Evolutionary conservation across 1,140 invertebrate species (phyloP), one percentile per base, ranked within the genome.

Genomic region (Dinoponera quadriceps): DNA sequence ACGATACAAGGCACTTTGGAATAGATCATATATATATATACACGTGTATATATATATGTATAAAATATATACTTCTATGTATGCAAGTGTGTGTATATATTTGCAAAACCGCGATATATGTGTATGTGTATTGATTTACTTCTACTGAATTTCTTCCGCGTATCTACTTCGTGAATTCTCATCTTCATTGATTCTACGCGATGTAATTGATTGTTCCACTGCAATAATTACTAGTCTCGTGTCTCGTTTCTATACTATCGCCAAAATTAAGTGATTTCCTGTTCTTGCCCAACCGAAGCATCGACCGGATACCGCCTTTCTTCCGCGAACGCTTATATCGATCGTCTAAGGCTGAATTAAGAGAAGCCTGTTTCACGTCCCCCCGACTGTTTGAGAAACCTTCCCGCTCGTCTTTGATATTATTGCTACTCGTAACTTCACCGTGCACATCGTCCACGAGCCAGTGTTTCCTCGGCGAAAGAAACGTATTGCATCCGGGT

Each of bases 291-390:
- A 94, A 85, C 48, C 97, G 96, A 83, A 98, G 97, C 96, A 98
- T 97, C 5, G 96, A 97, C 0, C 97, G 96, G 22, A 98, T 96
- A 22, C 97, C 97, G 88, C 97, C 97, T 90, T 97, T 97, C 91
- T 97, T 97, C 63, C 95, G 94, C 22, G 94, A 95, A 22, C 94
- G 90, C 82, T 96, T 96, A 78, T 96, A 95, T 87, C 96, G 96
- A 84, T 95, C 95, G 74, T 97, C 96, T 44, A 96, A 84, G 27
- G 95, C 95, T 33, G 96, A 95, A 94, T 96, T 95, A 57, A 97
- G 87, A 0, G 96, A 96, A 4, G 96, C 96, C 85, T 97, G 96
- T 60, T 96, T 95, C 44, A 96, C 96, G 33, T 95, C 95, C 9
- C 96, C 96, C 54, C 96, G 93, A n/a, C 89, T 93, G 86, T 96